Evolutionary conservation across 2,113 vertebrate genomes (phyloP).

Genomic region (Chloebia gouldiae): DNA sequence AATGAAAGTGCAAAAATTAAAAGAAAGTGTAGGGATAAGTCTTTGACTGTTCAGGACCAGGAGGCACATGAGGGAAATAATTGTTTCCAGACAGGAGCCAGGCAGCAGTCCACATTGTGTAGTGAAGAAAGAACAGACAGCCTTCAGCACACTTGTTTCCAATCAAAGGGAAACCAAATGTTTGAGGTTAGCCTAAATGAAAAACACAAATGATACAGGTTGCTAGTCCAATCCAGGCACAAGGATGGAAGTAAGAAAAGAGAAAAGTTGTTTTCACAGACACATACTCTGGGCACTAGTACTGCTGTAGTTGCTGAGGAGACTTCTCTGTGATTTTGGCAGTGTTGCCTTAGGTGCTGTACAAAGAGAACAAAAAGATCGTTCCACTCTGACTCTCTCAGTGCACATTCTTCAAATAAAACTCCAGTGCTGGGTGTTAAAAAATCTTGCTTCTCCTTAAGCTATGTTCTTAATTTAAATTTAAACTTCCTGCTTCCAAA

Average conservation of each 20-base stretch:
- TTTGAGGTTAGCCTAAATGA: slow-evolving; percentile 1
- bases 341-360: neutral
- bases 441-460: neutral
- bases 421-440: neutral
- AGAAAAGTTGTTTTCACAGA: neutral
- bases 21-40: neutral
- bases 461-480: neutral
- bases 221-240: neutral
- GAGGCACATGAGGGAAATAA: slow-evolving; percentile 9
- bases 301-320: neutral
- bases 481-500: neutral
- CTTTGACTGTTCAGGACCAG: neutral
- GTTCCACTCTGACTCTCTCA: neutral
- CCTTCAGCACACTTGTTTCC: slow-evolving; percentile 6
- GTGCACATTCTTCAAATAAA: neutral
- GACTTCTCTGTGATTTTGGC: neutral
- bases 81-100: slow-evolving; percentile 5
- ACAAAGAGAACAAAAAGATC: neutral
- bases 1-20: neutral
- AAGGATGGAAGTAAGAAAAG: neutral
- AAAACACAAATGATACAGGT: neutral
- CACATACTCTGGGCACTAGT: neutral
- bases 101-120: neutral
- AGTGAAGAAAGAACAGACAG: neutral
- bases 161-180: neutral